Conservation (phyloP, 1,140 invertebrate species). For the Drosophila santomea region DNA sequence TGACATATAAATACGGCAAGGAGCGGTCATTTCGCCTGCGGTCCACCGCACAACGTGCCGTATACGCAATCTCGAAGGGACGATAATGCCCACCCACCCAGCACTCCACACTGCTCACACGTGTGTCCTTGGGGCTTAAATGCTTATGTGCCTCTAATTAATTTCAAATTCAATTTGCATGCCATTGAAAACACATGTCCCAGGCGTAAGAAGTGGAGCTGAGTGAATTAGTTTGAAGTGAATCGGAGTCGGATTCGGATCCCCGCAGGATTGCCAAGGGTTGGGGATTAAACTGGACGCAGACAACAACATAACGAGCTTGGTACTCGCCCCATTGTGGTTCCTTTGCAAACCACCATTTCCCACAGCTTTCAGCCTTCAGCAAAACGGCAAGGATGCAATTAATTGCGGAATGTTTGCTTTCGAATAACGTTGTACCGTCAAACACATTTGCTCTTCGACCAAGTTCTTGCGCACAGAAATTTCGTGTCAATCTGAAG, state of each 20-base stretch:
- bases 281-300: slow-evolving; percentile 1
- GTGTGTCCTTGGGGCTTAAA: slow-evolving; percentile 46
- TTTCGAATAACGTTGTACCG: slow-evolving; percentile 7
- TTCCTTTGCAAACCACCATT: neutral
- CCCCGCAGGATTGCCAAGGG: slow-evolving; percentile 10
- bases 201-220: neutral
- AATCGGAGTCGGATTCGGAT: neutral
- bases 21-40: slow-evolving; percentile 15
- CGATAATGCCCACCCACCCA: neutral
- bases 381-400: neutral
- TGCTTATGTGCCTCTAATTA: slow-evolving; percentile 67
- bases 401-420: slow-evolving; percentile 11
- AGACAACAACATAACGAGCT: slow-evolving; percentile 4
- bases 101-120: neutral
- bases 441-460: slow-evolving; percentile 1
- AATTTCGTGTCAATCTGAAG: neutral
- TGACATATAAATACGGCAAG: slow-evolving; percentile 33
- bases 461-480: neutral
- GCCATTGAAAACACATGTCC: slow-evolving; percentile 42
- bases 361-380: neutral
- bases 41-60: slow-evolving; percentile 54
- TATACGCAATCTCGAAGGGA: slow-evolving; percentile 27
- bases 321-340: neutral
- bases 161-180: slow-evolving; percentile 81
- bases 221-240: neutral